These are phyloP conservation scores for Proterorhinus semilunaris DNA, from an alignment of 2,113 vertebrate genomes.

Conservation along the genomic window DNA sequence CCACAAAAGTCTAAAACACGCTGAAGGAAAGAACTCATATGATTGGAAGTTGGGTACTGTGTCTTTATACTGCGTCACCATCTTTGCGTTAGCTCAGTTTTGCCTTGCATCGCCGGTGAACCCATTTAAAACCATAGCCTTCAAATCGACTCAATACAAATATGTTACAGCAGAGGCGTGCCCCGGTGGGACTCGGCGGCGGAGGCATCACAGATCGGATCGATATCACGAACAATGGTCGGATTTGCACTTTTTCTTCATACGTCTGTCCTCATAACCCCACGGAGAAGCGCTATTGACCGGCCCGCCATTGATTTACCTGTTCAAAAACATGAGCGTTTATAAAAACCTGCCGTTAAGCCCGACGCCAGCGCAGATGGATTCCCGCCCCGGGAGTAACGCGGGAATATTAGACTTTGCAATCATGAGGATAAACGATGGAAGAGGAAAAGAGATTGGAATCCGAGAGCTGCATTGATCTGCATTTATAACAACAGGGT, in stretches of 20 bases:
- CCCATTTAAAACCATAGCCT: background rate
- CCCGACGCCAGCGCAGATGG: background rate
- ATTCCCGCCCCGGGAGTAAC: no score
- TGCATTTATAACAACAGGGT: no score
- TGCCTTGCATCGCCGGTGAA: no score
- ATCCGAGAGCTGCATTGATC: no score
- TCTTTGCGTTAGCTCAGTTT: no score
- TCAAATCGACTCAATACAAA: background rate
- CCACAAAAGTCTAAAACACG: no score
- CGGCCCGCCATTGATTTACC: background rate
- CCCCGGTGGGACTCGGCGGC: background rate
- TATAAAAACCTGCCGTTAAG: background rate
- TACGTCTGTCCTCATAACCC: background rate
- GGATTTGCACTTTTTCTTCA: background rate
- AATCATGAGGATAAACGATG: no score
- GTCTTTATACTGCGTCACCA: no score
- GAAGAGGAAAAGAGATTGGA: no score
- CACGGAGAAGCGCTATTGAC: background rate
- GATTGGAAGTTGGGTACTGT: no score
- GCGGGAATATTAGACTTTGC: no score
- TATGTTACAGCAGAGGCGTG: background rate
- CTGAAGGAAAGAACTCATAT: no score
- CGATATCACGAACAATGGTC: background rate
- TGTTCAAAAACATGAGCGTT: background rate
- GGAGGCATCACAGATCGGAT: background rate